phyloP scores from a whole-genome alignment of 2,888 invertebrate genomes.

The Lobophora halterata region DNA sequence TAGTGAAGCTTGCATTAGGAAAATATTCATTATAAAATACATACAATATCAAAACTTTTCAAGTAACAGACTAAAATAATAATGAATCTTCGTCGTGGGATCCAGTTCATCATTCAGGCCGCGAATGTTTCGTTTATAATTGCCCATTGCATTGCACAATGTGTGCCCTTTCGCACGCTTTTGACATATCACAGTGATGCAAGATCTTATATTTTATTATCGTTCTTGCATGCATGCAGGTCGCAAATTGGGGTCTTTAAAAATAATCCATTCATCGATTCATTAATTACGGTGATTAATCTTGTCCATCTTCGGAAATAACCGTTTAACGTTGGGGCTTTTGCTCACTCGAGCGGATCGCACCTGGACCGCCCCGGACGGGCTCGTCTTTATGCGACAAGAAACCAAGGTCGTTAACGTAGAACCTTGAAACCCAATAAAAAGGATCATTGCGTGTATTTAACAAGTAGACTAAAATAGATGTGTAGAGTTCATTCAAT shows the following conservation, averaged over 20 bases:
- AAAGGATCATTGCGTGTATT: constrained; percentile 15
- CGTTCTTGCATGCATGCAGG: constrained; percentile 22
- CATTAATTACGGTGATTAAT: constrained; percentile 28
- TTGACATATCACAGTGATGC: constrained; percentile 62
- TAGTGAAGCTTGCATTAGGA: background rate
- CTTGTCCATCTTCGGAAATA: constrained; percentile 27
- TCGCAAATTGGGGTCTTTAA: constrained; percentile 25
- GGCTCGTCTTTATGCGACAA: constrained; percentile 22
- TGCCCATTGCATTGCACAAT: constrained; percentile 45
- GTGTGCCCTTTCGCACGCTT: constrained; percentile 60
- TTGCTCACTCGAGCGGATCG: constrained; percentile 21
- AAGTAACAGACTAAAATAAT: constrained; percentile 6
- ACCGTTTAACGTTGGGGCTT: constrained; percentile 18
- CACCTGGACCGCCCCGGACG: constrained; percentile 18
- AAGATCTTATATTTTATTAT: constrained; percentile 43
- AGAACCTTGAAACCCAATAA: constrained; percentile 21
- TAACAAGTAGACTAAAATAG: constrained; percentile 18
- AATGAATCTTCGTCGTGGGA: constrained; percentile 12
- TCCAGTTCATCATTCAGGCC: constrained; percentile 27
- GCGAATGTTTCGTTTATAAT: constrained; percentile 36
- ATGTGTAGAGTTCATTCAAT: constrained; percentile 14
- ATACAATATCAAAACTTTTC: constrained; percentile 2
- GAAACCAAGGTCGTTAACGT: constrained; percentile 20
- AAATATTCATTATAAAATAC: background rate
- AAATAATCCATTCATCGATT: constrained; percentile 30